Evolutionary conservation across 2,113 vertebrate genomes (phyloP).

Genomic region (Actinemys pallida): DNA sequence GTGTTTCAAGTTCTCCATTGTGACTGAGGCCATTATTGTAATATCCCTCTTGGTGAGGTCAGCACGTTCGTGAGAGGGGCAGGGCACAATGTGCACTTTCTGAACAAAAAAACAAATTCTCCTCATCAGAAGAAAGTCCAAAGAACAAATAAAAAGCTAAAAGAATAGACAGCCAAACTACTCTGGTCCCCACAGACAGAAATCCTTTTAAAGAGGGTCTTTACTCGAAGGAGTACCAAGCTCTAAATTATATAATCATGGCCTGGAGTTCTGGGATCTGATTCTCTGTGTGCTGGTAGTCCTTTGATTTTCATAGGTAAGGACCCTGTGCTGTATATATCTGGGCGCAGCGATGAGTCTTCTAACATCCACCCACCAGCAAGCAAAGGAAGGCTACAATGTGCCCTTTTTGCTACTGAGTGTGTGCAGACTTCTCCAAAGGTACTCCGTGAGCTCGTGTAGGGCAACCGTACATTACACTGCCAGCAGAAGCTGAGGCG

Average conservation of each 20-base stretch:
- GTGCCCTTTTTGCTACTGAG: neutral
- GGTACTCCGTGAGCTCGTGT: too few relatives aligned
- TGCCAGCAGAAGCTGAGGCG: neutral
- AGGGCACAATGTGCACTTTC: constrained; percentile 26
- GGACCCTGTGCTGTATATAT: neutral
- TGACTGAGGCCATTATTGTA: neutral
- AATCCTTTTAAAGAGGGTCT: neutral
- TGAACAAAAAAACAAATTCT: constrained; percentile 30
- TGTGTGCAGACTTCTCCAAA: neutral
- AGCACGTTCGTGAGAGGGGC: constrained; percentile 28
- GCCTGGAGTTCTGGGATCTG: too few relatives aligned
- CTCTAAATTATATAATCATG: neutral
- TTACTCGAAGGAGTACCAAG: neutral
- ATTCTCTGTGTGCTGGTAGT: too few relatives aligned
- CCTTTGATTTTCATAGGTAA: neutral
- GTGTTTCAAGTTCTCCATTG: neutral
- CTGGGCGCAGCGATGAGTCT: neutral
- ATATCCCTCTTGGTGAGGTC: neutral
- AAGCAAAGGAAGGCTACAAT: neutral
- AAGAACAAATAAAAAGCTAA: neutral
- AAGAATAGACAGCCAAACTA: neutral
- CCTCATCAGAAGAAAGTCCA: neutral
- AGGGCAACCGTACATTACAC: neutral
- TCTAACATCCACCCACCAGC: neutral
- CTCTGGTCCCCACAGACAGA: neutral